Percentiles rank a stretch among this genome's conserved stretches.
phyloP scores from a whole-genome alignment of 2,797 vertebrate genomes.

The Myoxocephalus aenaeus region DNA sequence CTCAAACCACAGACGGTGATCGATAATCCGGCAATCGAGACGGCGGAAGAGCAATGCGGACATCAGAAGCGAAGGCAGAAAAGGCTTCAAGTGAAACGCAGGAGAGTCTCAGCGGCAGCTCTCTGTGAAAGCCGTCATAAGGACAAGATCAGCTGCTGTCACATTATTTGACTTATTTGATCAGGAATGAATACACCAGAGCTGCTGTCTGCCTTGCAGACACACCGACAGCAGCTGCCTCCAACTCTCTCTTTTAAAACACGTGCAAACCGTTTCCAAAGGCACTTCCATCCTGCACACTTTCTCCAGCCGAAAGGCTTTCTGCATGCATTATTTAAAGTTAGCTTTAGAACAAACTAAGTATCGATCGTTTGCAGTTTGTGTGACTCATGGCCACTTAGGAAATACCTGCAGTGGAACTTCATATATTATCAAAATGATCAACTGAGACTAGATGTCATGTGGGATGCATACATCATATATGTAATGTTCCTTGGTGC shows the following conservation, averaged over 20 bases:
- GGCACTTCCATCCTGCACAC: constrained; percentile 30
- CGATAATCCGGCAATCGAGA: constrained; percentile 67
- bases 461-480: not conserved
- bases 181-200: constrained; percentile 1
- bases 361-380: constrained; percentile 43
- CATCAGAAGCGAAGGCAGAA: constrained; percentile 20
- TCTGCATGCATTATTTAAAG: constrained; percentile 74
- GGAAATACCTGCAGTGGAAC: constrained; percentile 30
- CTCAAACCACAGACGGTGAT: constrained; percentile 68
- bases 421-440: not conserved
- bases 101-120: constrained; percentile 4
- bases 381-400: constrained; percentile 39
- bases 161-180: constrained; percentile 4
- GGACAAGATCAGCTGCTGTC: constrained; percentile 1
- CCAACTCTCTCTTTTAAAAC: constrained; percentile 18
- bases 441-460: not conserved
- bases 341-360: constrained; percentile 41
- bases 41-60: constrained; percentile 43
- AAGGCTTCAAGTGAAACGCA: constrained; percentile 12
- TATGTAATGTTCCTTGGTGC: not conserved
- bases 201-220: constrained; percentile 1
- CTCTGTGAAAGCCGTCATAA: not conserved
- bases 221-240: not conserved
- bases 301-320: constrained; percentile 37
- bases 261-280: constrained; percentile 38